Evolutionary conservation across 2,113 vertebrate species (phyloP).

Genomic region (Beaufortia kweichowensis): DNA sequence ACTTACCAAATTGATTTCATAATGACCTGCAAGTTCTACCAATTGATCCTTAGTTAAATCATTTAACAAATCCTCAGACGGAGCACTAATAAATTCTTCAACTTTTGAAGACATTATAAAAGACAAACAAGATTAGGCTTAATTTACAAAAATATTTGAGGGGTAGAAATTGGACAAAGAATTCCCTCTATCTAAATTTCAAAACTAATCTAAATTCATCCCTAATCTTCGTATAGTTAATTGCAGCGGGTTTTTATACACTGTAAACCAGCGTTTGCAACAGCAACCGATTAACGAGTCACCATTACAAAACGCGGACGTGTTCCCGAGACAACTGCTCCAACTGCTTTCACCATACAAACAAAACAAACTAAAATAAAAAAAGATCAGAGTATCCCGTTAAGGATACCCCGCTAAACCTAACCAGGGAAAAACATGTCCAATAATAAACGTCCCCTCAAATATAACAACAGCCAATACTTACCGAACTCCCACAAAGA

Average conservation of each 20-base stretch:
- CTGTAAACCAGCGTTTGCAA: background rate
- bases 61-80: background rate
- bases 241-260: background rate
- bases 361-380: background rate
- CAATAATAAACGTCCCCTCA: background rate
- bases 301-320: background rate
- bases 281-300: background rate
- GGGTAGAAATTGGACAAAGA: no score
- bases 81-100: background rate
- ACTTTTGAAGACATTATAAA: background rate
- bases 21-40: background rate
- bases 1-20: background rate
- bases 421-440: background rate
- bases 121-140: background rate
- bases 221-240: background rate
- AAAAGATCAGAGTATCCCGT: background rate
- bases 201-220: background rate
- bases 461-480: background rate
- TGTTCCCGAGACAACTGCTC: background rate
- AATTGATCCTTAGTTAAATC: background rate
- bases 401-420: background rate
- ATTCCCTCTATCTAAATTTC: background rate
- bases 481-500: background rate
- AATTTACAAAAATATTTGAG: background rate
- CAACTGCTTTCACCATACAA: background rate